These are phyloP conservation scores for Blastobasis adustella DNA, from an alignment of 2,888 invertebrate genomes.

Conservation along the genomic window DNA sequence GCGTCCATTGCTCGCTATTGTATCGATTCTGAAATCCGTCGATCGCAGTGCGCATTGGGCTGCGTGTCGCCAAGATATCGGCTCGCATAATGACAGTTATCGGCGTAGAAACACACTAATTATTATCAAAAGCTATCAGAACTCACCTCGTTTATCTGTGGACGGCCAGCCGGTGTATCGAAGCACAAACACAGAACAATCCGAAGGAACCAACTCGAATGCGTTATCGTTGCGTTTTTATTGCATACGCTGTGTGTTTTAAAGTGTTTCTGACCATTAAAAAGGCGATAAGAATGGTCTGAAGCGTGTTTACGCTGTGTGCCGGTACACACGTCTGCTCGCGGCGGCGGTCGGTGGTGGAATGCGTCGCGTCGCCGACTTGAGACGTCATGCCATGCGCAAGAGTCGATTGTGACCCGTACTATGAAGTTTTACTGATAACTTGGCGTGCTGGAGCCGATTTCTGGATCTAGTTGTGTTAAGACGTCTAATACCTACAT, in stretches of 20 bases:
- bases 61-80: too few relatives aligned
- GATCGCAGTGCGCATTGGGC: too few relatives aligned
- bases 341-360: slow-evolving; percentile 34
- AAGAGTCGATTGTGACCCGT: slow-evolving; percentile 31
- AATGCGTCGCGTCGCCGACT: slow-evolving; percentile 39
- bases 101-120: slow-evolving; percentile 37
- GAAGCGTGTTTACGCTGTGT: slow-evolving; percentile 5
- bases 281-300: slow-evolving; percentile 33
- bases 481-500: not conserved
- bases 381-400: slow-evolving; percentile 27
- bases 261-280: slow-evolving; percentile 15
- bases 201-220: slow-evolving; percentile 9
- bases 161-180: slow-evolving; percentile 11
- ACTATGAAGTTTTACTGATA: slow-evolving; percentile 12
- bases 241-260: slow-evolving; percentile 25
- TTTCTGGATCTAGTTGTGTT: not conserved
- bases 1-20: too few relatives aligned
- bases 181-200: slow-evolving; percentile 41
- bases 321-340: slow-evolving; percentile 31
- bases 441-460: not conserved
- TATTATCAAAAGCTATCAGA: slow-evolving; percentile 62
- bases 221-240: slow-evolving; percentile 42
- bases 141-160: slow-evolving; percentile 67
- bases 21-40: too few relatives aligned
- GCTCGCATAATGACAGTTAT: slow-evolving; percentile 4